Evolutionary conservation across 92 coral and sea anemone genomes (phyloP), one percentile per base, ranked within the genome.

Genomic region (Micromussa lordhowensis): DNA sequence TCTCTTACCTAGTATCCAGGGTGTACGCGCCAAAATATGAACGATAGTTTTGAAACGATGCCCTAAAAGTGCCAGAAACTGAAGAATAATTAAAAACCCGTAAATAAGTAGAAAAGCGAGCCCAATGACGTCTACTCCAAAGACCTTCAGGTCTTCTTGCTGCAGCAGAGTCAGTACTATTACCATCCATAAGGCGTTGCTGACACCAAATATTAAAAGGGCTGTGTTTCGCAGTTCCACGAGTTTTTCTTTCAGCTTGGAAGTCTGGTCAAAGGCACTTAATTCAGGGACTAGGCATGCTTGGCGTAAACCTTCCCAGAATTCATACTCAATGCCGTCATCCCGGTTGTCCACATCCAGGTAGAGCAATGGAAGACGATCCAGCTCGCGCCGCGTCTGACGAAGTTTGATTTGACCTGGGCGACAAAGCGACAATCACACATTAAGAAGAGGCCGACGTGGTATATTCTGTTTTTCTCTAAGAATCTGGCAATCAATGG

Each of bases 101-200:
- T 92, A 94, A 14, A 92, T 17, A 8, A 93, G 78, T 0, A 94
- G 95, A 77, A 91, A 94, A 4, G 90, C 89, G 22, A 94, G 82
- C 16, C 95, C 97, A 35, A 92, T 55, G 24, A 91, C 88, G 59
- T 85, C 92, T 18, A 92, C 88, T 12, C 97, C 97, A 74, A 84
- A 69, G 31, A 92, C 88, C 48, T 88, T 88, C 19, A 92, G 71
- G 51, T 81, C 89, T 26, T 85, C 78, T 14, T 88, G 92, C 34
- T 72, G 86, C 8, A 82, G 83, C 38, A 92, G 26, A 1, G 94
- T 79, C 73, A 92, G 63, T 10, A 91, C 51, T 49, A 90, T 91
- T 61, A 92, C 88, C 80, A 92, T 85, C 97, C 97, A 94, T n/a
- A 94, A 68, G 2, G 88, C 85, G 74, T 94, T 94, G 31, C 84